Percentiles rank a stretch among this genome's conserved stretches.
Evolutionary conservation across 2,113 vertebrate species (phyloP).

Genomic region (Plotosus lineatus): DNA sequence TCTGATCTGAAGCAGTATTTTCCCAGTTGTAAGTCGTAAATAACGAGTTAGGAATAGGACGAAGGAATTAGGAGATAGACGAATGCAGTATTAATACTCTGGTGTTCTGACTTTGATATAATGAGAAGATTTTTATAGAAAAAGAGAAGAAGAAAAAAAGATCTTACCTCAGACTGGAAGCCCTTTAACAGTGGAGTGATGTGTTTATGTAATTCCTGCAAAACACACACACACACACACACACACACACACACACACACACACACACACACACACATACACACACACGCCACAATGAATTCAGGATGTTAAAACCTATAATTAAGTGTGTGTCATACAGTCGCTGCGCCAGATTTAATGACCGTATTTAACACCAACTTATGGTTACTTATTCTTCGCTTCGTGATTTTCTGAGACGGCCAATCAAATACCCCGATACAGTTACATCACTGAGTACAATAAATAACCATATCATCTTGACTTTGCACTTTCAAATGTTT

Average conservation of each 20-base stretch:
- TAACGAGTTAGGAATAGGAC: not conserved
- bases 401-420: constrained; percentile 76
- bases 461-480: not conserved
- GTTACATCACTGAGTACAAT: not conserved
- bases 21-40: not conserved
- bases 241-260: constrained; percentile 52
- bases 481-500: not conserved
- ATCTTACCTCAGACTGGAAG: constrained; percentile 90
- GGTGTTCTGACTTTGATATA: no score
- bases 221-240: constrained; percentile 49
- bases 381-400: constrained; percentile 82
- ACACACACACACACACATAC: constrained; percentile 11
- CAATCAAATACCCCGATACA: constrained; percentile 49
- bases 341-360: constrained; percentile 83
- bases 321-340: constrained; percentile 79
- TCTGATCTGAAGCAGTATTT: not conserved
- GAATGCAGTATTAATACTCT: no score
- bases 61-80: no score
- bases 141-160: not conserved
- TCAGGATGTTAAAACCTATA: constrained; percentile 71
- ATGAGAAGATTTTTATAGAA: no score
- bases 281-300: constrained; percentile 12
- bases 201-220: constrained; percentile 88
- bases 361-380: constrained; percentile 74
- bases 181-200: constrained; percentile 89